phyloP scores from a whole-genome alignment of 2,888 invertebrate species.

The Melinaea marsaeus region DNA sequence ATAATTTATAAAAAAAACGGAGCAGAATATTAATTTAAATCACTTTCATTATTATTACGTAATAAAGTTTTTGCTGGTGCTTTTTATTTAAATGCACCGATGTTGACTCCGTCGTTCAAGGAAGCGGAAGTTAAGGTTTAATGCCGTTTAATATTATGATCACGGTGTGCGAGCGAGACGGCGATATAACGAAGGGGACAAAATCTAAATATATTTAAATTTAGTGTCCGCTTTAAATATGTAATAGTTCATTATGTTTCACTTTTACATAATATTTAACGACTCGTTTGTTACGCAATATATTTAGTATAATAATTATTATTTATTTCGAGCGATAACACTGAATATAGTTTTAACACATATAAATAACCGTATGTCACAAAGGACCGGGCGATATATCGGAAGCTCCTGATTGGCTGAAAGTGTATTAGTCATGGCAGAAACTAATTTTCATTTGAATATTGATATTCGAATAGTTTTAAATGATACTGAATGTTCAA shows the following conservation, averaged over 20 bases:
- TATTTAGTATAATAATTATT: too few relatives aligned
- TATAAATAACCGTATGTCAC: too few relatives aligned
- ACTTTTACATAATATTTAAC: not conserved
- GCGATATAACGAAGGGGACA: slow-evolving; percentile 30
- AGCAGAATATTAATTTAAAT: not conserved
- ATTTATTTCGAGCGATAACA: too few relatives aligned
- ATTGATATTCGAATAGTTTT: too few relatives aligned
- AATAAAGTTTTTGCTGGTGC: slow-evolving; percentile 5
- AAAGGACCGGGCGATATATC: too few relatives aligned
- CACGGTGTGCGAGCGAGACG: slow-evolving; percentile 34
- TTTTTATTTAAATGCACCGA: slow-evolving; percentile 6
- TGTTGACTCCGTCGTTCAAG: slow-evolving; percentile 27
- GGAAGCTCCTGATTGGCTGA: too few relatives aligned
- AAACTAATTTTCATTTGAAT: too few relatives aligned
- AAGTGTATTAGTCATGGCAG: too few relatives aligned
- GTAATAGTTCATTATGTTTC: not conserved
- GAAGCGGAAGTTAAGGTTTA: slow-evolving; percentile 44
- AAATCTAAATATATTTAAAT: slow-evolving; percentile 8
- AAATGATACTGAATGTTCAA: too few relatives aligned
- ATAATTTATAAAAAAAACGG: too few relatives aligned
- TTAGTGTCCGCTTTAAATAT: slow-evolving; percentile 2
- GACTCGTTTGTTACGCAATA: not conserved
- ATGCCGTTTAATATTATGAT: slow-evolving; percentile 37
- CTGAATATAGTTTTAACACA: too few relatives aligned
- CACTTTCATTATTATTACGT: not conserved